phyloP scores from a whole-genome alignment of 2,797 vertebrate genomes.

The Myiotriccus ornatus region DNA sequence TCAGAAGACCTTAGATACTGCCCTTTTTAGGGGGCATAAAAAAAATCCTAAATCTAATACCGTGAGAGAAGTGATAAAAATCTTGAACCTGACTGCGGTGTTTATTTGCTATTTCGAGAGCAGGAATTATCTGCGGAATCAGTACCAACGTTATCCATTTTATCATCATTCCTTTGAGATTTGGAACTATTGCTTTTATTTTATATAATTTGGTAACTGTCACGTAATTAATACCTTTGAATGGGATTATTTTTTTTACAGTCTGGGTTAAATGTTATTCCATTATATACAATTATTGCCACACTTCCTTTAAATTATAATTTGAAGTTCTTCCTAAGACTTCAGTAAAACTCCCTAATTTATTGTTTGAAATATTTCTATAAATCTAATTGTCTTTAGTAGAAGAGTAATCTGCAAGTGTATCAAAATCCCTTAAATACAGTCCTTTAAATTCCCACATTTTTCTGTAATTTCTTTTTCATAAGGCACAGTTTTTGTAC shows the following conservation, averaged over 20 bases:
- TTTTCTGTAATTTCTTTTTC: neutral
- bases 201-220: neutral
- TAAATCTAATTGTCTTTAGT: neutral
- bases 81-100: neutral
- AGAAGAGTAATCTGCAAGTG: neutral
- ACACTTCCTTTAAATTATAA: neutral
- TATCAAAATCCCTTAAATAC: neutral
- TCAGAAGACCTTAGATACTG: neutral
- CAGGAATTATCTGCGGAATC: neutral
- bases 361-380: neutral
- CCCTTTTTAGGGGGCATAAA: neutral
- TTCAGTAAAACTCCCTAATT: neutral
- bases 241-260: neutral
- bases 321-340: neutral
- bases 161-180: neutral
- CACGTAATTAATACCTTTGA: neutral
- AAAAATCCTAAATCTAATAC: neutral
- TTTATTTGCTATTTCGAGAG: neutral
- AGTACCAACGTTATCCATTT: neutral
- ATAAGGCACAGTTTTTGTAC: neutral
- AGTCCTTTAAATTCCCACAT: rapidly evolving
- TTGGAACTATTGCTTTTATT: rapidly evolving
- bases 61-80: neutral
- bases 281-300: neutral
- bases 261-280: neutral